These are phyloP conservation scores for Leucania comma DNA, from an alignment of 2,888 invertebrate species.

Conservation along the genomic window DNA sequence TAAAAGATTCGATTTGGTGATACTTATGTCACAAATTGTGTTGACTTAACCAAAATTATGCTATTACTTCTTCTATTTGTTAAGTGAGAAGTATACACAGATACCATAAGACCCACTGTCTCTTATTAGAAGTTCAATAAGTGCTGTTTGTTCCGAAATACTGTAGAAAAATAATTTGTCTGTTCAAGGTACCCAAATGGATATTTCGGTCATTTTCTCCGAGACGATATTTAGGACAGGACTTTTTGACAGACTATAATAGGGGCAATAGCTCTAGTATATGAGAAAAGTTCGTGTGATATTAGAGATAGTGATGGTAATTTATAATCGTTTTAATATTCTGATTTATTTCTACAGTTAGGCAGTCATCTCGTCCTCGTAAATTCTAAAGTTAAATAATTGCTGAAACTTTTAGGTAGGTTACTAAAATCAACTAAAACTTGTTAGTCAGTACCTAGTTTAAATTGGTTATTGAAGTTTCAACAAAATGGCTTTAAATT, in stretches of 20 bases:
- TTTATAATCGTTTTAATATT: background rate
- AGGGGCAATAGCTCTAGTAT: background rate
- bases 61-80: no score
- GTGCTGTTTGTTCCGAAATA: background rate
- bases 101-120: background rate
- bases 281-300: background rate
- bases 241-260: background rate
- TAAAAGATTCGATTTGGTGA: background rate
- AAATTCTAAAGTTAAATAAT: background rate
- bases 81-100: background rate
- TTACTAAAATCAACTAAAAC: background rate
- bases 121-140: background rate
- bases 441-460: background rate
- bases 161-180: background rate
- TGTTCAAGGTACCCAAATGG: background rate
- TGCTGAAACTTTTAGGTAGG: background rate
- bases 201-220: background rate
- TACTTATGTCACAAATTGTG: background rate
- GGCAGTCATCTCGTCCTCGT: background rate
- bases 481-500: slow-evolving; percentile 16
- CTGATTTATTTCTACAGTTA: background rate
- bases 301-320: background rate
- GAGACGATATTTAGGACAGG: background rate
- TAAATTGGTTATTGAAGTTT: slow-evolving; percentile 18
- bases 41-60: background rate